Base-by-base conservation (phyloP, 2,113 vertebrate genomes). In the Tupaia chinensis region DNA sequence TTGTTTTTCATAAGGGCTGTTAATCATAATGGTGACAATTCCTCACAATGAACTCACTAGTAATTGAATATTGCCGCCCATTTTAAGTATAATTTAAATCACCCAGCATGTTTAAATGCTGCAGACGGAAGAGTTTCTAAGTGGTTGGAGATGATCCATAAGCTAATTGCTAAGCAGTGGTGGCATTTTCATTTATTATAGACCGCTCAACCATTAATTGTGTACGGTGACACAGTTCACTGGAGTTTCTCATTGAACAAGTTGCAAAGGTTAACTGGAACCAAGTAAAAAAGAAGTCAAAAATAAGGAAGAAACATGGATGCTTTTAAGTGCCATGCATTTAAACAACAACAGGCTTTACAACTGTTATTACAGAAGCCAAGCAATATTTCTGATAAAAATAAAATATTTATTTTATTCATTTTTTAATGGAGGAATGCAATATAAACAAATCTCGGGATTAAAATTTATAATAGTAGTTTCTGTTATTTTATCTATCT, bases 11-110 rank as follows among this genome's bases (percentile, higher is more conserved):
- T 94, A 96, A 97, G 58, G 58, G 77, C 58, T 97, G 98, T 99
- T 98, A 98, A 98, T 98, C 98, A 98, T 65, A 93, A 97, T 94
- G 66, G 90, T 98, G 98, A 98, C 98, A 98, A 98, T 98, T 98
- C 96, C 93, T 93, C 96, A 98, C 94, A 98, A 97, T 90, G 92
- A 15, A 58, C 79, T 94, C 53, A 85, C 87, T 56, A 89, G 79
- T 98, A 98, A 98, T 97, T 98, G 97, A 98, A 98, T 98, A 98
- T 97, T 96, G 97, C 89, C 70, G 76, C 97, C 98, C 56, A 78
- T 78, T 98, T 97, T 97, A 95, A 98, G 91, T 96, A 94, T 65
- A 97, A 97, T 98, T 98, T 98, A 96, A 98, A 97, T 97, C 94
- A 98, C 20, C 76, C 91, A 98, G 70, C 60, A 94, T 98, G 96